Evolutionary conservation across 2,888 invertebrate genomes (phyloP).

Genomic region (Cosmorhoe ocellata): DNA sequence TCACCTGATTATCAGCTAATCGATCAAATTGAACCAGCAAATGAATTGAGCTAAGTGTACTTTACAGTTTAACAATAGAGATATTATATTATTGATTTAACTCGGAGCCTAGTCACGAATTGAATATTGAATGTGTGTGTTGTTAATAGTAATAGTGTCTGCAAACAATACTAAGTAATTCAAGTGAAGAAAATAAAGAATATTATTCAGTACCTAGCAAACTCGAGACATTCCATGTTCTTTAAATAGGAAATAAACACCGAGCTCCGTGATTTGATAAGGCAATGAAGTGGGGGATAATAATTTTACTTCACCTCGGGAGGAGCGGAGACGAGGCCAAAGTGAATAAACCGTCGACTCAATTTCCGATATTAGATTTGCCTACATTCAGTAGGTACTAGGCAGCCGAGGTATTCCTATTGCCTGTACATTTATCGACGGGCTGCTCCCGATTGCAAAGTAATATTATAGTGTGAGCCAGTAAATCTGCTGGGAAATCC

Average conservation of each 20-base stretch:
- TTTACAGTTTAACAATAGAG: slow-evolving; percentile 7
- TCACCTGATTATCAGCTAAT: slow-evolving; percentile 38
- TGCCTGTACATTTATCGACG: slow-evolving; percentile 43
- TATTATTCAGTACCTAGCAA: slow-evolving; percentile 39
- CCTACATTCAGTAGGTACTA: slow-evolving; percentile 49
- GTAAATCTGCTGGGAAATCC: slow-evolving; percentile 5
- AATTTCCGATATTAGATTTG: slow-evolving; percentile 77
- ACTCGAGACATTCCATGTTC: slow-evolving; percentile 21
- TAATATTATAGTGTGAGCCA: slow-evolving; percentile 12
- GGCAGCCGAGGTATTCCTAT: slow-evolving; percentile 44
- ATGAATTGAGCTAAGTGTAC: slow-evolving; percentile 38
- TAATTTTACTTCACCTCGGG: slow-evolving; percentile 62
- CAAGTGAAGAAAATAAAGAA: slow-evolving; percentile 6
- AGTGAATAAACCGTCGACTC: slow-evolving; percentile 67
- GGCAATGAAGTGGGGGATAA: slow-evolving; percentile 54
- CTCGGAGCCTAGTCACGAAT: slow-evolving; percentile 14
- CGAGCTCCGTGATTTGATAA: slow-evolving; percentile 44
- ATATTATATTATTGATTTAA: background rate
- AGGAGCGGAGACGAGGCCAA: slow-evolving; percentile 55
- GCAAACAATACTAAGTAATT: slow-evolving; percentile 10
- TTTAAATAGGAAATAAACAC: slow-evolving; percentile 24
- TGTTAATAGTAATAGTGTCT: background rate
- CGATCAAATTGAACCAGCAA: slow-evolving; percentile 39
- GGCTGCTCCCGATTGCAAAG: slow-evolving; percentile 32
- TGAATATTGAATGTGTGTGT: slow-evolving; percentile 1